A percentile compares a stretch with the other conserved stretches of the same genome.
Evolutionary conservation across 2,113 vertebrate genomes (phyloP).

Genomic region (Saiga tatarica): DNA sequence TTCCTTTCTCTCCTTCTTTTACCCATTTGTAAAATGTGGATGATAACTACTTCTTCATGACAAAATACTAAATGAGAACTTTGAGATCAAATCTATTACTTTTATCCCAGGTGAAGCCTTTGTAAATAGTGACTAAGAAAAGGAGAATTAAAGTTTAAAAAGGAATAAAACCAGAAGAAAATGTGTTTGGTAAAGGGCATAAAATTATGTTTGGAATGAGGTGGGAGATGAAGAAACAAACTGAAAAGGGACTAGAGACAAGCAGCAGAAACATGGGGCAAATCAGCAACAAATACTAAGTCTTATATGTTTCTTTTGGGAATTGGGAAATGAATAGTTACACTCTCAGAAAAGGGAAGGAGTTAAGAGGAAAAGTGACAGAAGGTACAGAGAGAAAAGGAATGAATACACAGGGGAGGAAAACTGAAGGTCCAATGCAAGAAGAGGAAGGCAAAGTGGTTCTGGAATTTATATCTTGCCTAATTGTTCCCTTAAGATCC

Average conservation of each 20-base stretch:
- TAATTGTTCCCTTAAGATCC: conserved; percentile 32
- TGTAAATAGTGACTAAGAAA: neutral
- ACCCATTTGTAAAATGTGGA: neutral
- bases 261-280: neutral
- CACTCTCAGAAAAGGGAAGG: neutral
- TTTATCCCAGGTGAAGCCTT: neutral
- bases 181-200: neutral
- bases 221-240: neutral
- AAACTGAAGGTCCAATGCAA: neutral
- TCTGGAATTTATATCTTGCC: conserved; percentile 1
- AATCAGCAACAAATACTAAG: neutral
- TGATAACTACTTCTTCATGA: neutral
- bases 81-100: neutral
- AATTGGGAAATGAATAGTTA: neutral
- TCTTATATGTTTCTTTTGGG: neutral
- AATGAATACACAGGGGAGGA: neutral
- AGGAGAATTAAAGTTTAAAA: neutral
- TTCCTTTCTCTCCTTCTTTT: neutral
- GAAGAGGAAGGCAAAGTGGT: neutral
- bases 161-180: neutral
- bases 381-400: neutral
- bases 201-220: neutral
- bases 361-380: neutral
- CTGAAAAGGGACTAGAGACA: neutral
- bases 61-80: neutral